Conservation (phyloP, 2,113 vertebrate species). For the Eonycteris spelaea region DNA sequence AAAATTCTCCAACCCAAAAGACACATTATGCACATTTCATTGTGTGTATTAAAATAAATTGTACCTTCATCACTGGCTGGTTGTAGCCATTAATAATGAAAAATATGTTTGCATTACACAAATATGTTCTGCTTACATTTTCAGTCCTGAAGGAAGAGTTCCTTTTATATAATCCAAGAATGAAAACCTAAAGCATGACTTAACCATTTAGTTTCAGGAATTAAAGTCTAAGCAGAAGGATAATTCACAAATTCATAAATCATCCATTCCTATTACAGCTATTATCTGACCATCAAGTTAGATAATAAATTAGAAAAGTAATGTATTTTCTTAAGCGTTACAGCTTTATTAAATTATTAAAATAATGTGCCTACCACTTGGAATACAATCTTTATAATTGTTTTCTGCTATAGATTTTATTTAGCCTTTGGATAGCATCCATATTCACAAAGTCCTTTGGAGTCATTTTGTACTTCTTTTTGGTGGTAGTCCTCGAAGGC, state of each 20-base stretch:
- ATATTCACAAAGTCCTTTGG: neutral
- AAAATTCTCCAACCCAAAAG: neutral
- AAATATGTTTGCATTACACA: neutral
- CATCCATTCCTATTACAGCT: neutral
- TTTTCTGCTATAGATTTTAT: conserved; percentile 46
- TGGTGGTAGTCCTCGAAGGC: neutral
- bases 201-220: conserved; percentile 33
- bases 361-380: neutral
- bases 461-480: neutral
- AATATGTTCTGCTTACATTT: neutral
- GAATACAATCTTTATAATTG: neutral
- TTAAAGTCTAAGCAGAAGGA: neutral
- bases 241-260: conserved; percentile 47
- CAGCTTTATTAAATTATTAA: conserved; percentile 52
- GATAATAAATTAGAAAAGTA: neutral
- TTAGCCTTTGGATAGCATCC: conserved; percentile 19
- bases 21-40: neutral
- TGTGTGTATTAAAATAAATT: neutral
- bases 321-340: conserved; percentile 13
- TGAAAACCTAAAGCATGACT: neutral
- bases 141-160: neutral
- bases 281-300: neutral
- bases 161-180: conserved; percentile 13
- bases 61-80: neutral
- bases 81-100: neutral